A percentile compares a stretch with the other conserved stretches of the same genome.
phyloP scores from a whole-genome alignment of 2,888 invertebrate species.

The Xylota segnis region DNA sequence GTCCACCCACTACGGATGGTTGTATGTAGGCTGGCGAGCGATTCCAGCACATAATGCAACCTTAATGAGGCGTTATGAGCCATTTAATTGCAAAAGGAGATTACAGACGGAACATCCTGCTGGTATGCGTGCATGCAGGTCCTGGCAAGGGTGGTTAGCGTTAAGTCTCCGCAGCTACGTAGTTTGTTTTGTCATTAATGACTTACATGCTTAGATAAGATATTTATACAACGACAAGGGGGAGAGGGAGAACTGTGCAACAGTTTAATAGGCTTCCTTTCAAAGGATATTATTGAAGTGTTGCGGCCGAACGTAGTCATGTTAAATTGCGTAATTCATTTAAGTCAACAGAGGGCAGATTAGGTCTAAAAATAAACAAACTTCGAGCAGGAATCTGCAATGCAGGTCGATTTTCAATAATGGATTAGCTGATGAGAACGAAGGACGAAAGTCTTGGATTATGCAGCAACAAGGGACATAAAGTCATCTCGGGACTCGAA shows the following conservation, averaged over 20 bases:
- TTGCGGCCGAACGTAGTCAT: not conserved
- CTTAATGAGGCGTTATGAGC: conserved; percentile 76
- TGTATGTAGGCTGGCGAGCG: conserved; percentile 26
- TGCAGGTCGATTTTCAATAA: too few relatives aligned
- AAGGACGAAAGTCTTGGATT: too few relatives aligned
- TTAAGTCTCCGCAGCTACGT: conserved; percentile 36
- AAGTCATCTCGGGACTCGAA: too few relatives aligned
- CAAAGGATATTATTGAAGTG: conserved; percentile 1
- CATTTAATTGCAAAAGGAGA: conserved; percentile 75
- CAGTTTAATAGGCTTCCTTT: conserved; percentile 38
- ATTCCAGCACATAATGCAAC: conserved; percentile 70
- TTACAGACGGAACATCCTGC: conserved; percentile 46
- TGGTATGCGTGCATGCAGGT: not conserved
- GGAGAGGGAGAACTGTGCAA: conserved; percentile 23
- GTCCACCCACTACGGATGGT: not conserved
- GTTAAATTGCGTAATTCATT: not conserved
- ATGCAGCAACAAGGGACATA: too few relatives aligned
- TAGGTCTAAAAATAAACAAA: not conserved
- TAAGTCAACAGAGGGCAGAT: not conserved
- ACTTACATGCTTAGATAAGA: conserved; percentile 52
- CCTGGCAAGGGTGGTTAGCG: conserved; percentile 18
- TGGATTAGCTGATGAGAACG: too few relatives aligned
- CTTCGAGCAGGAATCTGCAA: too few relatives aligned
- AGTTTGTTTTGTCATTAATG: conserved; percentile 68
- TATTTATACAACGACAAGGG: conserved; percentile 24